phyloP scores from a whole-genome alignment of 2,888 invertebrate genomes.

The Hydraecia micacea region DNA sequence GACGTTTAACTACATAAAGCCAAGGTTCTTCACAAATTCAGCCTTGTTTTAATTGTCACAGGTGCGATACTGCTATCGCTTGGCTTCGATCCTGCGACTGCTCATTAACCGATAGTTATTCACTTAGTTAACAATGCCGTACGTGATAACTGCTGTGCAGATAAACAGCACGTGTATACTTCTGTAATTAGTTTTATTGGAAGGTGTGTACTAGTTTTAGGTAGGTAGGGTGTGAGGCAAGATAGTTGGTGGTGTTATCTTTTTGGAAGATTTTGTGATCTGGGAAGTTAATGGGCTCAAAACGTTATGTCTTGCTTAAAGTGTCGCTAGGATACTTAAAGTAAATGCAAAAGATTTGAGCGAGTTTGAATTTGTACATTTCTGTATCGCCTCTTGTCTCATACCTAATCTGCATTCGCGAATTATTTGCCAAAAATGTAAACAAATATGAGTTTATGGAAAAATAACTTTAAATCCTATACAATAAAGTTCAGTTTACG shows the following conservation, averaged over 20 bases:
- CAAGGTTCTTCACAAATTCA: conserved; percentile 54
- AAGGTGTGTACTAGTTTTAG: not conserved
- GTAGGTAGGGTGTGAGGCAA: not conserved
- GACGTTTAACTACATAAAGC: not conserved
- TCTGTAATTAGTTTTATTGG: conserved; percentile 52
- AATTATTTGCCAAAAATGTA: no score
- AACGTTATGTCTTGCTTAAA: no score
- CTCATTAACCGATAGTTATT: conserved; percentile 87
- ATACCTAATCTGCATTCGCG: no score
- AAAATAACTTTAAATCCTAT: no score
- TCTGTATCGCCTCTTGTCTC: no score
- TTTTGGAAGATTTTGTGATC: not conserved
- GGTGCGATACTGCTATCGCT: conserved; percentile 60
- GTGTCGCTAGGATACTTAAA: no score
- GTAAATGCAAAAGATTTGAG: no score
- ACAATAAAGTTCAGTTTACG: no score
- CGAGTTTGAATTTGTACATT: no score
- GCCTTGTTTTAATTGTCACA: conserved; percentile 64
- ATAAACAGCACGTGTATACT: conserved; percentile 55
- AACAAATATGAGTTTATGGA: no score
- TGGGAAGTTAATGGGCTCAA: not conserved
- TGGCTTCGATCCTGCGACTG: conserved; percentile 73
- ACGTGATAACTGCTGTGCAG: conserved; percentile 61
- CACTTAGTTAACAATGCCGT: conserved; percentile 77
- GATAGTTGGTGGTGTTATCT: not conserved